A percentile compares a stretch with the other conserved stretches of the same genome.
phyloP scores from a whole-genome alignment of 2,113 vertebrate genomes.

The Odontophorus gujanensis region DNA sequence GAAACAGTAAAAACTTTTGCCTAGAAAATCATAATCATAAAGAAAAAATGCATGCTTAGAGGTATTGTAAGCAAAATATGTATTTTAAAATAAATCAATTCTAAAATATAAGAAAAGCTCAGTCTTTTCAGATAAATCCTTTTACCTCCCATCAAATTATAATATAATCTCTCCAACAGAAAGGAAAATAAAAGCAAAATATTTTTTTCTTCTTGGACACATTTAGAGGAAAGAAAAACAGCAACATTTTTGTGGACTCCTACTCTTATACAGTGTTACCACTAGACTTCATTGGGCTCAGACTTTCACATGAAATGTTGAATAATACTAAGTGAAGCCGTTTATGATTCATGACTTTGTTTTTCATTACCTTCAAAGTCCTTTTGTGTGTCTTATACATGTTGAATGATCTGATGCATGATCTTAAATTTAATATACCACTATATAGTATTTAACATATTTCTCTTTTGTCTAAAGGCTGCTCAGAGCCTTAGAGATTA shows the following conservation, averaged over 20 bases:
- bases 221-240: neutral
- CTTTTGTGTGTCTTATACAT: neutral
- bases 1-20: neutral
- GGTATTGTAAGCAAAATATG: neutral
- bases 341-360: neutral
- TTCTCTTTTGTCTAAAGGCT: neutral
- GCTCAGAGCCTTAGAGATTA: neutral
- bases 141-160: neutral
- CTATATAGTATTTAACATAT: neutral
- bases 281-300: neutral
- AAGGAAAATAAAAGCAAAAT: neutral
- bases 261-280: neutral
- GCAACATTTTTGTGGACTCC: neutral
- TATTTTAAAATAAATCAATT: neutral
- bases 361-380: neutral
- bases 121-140: neutral
- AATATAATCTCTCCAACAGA: neutral
- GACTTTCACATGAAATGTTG: fast-evolving
- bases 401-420: neutral
- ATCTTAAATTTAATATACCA: neutral
- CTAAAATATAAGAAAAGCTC: neutral
- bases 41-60: neutral
- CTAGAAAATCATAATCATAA: neutral
- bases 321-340: no score
- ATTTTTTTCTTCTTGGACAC: neutral